phyloP scores from a whole-genome alignment of 2,113 vertebrate species.

The Bubo scandiacus region DNA sequence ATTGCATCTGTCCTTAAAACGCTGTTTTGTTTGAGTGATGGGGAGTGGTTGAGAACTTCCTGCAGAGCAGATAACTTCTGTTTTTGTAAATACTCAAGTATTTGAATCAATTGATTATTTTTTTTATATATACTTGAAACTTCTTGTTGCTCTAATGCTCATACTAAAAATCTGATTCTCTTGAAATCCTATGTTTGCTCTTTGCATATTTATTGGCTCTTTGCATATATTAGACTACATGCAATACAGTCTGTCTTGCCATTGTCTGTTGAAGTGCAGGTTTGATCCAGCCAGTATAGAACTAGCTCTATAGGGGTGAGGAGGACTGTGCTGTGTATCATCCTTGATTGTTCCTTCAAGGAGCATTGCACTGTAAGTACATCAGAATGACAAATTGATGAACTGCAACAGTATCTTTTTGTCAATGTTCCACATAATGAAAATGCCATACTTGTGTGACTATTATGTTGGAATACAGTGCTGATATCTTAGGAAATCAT shows the following conservation, averaged over 20 bases:
- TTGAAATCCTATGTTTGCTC: constrained; percentile 83
- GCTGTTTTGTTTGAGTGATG: constrained; percentile 64
- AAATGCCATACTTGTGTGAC: constrained; percentile 81
- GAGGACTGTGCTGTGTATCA: constrained; percentile 91
- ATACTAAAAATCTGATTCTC: constrained; percentile 76
- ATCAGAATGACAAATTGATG: constrained; percentile 86
- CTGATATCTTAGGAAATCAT: constrained; percentile 74
- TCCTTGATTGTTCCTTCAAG: constrained; percentile 94
- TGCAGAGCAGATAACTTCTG: constrained; percentile 78
- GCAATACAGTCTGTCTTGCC: constrained; percentile 88
- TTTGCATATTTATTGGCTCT: constrained; percentile 87
- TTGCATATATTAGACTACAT: constrained; percentile 86
- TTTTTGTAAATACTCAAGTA: constrained; percentile 76
- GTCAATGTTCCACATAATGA: constrained; percentile 84
- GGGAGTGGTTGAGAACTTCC: constrained; percentile 69
- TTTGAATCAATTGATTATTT: constrained; percentile 73
- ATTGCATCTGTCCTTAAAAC: constrained; percentile 75
- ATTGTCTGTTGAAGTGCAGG: constrained; percentile 93
- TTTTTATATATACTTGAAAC: constrained; percentile 75
- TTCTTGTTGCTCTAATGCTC: constrained; percentile 80
- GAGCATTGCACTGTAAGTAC: constrained; percentile 99
- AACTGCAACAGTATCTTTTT: constrained; percentile 86
- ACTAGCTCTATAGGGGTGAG: constrained; percentile 91
- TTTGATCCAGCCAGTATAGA: constrained; percentile 89
- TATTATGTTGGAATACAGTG: constrained; percentile 86